Conservation (phyloP, 1,140 invertebrate species). For the Dermatophagoides farinae region DNA sequence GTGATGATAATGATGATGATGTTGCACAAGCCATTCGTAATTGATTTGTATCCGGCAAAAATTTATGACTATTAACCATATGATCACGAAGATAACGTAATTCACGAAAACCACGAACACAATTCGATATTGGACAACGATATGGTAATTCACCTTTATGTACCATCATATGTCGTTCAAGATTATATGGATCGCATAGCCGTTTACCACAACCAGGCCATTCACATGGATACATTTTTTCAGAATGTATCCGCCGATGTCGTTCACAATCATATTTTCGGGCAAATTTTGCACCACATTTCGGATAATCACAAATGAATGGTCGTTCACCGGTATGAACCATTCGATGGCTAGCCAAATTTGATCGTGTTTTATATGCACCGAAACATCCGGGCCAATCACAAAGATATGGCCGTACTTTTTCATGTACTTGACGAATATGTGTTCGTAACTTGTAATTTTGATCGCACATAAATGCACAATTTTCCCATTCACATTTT, state of each 20-base stretch:
- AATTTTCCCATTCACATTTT: slow-evolving; percentile 5
- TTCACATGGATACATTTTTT: slow-evolving; percentile 55
- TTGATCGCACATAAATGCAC: slow-evolving; percentile 1
- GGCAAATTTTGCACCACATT: slow-evolving; percentile 2
- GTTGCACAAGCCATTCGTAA: not conserved
- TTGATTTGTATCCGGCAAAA: slow-evolving; percentile 2
- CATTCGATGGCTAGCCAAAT: slow-evolving; percentile 9
- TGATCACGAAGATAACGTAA: slow-evolving; percentile 5
- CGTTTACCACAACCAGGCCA: slow-evolving; percentile 57
- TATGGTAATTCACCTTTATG: slow-evolving; percentile 8
- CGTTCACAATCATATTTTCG: slow-evolving; percentile 7
- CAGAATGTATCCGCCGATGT: slow-evolving; percentile 48
- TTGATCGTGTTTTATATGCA: slow-evolving; percentile 12
- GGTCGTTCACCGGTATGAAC: slow-evolving; percentile 16
- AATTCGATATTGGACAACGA: slow-evolving; percentile 1
- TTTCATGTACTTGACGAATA: not conserved
- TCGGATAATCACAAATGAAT: slow-evolving; percentile 11
- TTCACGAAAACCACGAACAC: slow-evolving; percentile 1
- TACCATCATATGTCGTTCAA: slow-evolving; percentile 7
- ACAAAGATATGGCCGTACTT: slow-evolving; percentile 47
- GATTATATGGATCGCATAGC: not conserved
- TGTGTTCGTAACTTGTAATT: slow-evolving; percentile 2
- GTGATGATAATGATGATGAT: not conserved
- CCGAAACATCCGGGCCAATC: slow-evolving; percentile 78
- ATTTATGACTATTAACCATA: slow-evolving; percentile 4